Percentiles rank a stretch among this genome's conserved stretches.
phyloP scores from a whole-genome alignment of 2,797 vertebrate genomes.

The Poliocrania exsul region DNA sequence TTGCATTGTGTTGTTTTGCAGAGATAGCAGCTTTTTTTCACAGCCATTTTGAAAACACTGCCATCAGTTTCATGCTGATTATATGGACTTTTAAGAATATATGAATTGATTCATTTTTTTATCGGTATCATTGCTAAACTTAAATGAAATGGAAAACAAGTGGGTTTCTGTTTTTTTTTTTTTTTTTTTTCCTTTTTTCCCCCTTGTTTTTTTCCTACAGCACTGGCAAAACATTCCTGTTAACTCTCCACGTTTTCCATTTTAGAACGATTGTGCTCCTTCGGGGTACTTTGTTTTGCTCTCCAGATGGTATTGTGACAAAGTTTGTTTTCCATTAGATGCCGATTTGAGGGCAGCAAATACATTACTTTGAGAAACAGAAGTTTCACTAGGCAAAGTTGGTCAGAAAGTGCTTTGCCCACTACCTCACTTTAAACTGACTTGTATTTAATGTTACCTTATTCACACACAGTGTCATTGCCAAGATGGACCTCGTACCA shows the following conservation, averaged over 20 bases:
- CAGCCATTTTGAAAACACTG: not conserved
- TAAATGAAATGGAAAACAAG: not conserved
- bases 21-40: not conserved
- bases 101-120: not conserved
- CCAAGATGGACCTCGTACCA: not conserved
- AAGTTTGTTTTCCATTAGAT: constrained; percentile 11
- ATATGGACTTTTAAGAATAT: not conserved
- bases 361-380: not conserved
- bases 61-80: not conserved
- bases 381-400: not conserved
- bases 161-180: not conserved
- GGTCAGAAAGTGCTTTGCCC: not conserved
- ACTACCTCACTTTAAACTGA: not conserved
- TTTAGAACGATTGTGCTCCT: not conserved
- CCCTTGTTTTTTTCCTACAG: accelerated
- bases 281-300: not conserved
- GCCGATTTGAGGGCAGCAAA: not conserved
- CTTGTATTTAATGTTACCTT: not conserved
- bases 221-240: not conserved
- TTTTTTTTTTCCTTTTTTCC: not conserved
- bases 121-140: not conserved
- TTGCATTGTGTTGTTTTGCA: not conserved
- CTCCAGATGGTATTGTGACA: constrained; percentile 8
- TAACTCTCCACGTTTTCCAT: not conserved
- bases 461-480: not conserved